phyloP scores from a whole-genome alignment of 1,140 invertebrate genomes.

The Cydia strobilella region DNA sequence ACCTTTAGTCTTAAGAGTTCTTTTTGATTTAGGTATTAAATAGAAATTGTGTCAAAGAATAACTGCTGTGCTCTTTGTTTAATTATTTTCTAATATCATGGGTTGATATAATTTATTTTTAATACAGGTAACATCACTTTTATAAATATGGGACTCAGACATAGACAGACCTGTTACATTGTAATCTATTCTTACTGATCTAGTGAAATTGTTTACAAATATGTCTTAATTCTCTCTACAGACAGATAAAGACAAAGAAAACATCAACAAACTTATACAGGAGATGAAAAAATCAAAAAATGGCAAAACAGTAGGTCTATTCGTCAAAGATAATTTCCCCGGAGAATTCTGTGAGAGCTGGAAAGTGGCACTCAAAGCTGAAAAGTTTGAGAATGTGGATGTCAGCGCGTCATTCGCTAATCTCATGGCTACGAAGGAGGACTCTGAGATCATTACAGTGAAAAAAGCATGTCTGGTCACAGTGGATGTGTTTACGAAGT shows the following conservation, averaged over 20 bases:
- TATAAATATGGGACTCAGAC: too few species aligned
- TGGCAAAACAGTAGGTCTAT: slow-evolving; percentile 95
- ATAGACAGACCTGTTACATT: too few species aligned
- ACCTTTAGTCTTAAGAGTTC: too few species aligned
- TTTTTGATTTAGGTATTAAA: too few species aligned
- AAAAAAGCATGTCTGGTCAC: slow-evolving; percentile 97
- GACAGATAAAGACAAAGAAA: slow-evolving; percentile 97
- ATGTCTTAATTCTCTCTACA: slow-evolving; percentile 71
- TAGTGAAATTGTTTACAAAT: slow-evolving; percentile 19
- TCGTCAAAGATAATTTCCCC: slow-evolving; percentile 96
- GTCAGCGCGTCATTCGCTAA: slow-evolving; percentile 91
- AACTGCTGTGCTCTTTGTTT: too few species aligned
- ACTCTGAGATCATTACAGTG: slow-evolving; percentile 93
- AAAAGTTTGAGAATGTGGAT: slow-evolving; percentile 93
- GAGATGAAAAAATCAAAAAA: slow-evolving; percentile 93
- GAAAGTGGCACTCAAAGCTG: slow-evolving; percentile 87
- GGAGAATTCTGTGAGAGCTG: slow-evolving; percentile 96
- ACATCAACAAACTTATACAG: slow-evolving; percentile 93
- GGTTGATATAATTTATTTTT: too few species aligned
- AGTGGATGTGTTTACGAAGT: slow-evolving; percentile 97
- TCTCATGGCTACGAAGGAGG: slow-evolving; percentile 97
- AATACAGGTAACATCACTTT: too few species aligned
- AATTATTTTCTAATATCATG: too few species aligned
- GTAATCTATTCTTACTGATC: too few species aligned
- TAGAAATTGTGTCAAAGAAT: too few species aligned